These are phyloP conservation scores for Frankliniella intonsa DNA, from an alignment of 2,888 invertebrate genomes.

Conservation along the genomic window DNA sequence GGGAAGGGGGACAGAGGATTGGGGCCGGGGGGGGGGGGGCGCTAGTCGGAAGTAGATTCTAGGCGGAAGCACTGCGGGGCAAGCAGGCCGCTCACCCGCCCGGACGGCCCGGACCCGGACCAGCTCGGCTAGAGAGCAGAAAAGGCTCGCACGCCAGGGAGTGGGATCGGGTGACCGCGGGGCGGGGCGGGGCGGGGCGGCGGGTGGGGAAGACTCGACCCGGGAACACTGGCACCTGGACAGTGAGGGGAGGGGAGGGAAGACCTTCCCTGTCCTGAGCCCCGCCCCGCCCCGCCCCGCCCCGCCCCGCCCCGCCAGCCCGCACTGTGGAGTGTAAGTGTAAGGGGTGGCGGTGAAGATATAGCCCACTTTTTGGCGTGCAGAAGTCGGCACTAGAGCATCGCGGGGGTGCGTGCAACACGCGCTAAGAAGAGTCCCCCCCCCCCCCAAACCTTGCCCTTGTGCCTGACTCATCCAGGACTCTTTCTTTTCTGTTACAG, in stretches of 20 bases:
- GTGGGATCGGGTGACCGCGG: not conserved
- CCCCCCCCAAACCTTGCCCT: too few relatives aligned
- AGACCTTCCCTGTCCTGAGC: not conserved
- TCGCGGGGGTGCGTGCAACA: too few relatives aligned
- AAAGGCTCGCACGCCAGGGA: not conserved
- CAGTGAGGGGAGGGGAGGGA: not conserved
- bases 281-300: too few relatives aligned
- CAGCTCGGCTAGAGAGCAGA: not conserved
- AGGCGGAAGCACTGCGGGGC: not conserved
- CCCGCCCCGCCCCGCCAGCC: not conserved
- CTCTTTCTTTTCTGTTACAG: constrained; percentile 54
- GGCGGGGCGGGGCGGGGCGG: not conserved
- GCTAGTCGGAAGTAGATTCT: not conserved
- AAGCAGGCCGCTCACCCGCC: not conserved
- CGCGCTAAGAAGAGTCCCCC: too few relatives aligned
- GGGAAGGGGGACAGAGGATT: too few relatives aligned
- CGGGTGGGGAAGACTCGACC: not conserved
- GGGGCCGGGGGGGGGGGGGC: too few relatives aligned
- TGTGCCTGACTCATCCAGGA: not conserved
- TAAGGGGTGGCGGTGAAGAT: not conserved
- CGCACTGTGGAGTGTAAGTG: not conserved
- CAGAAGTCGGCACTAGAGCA: too few relatives aligned
- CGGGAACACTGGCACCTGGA: not conserved
- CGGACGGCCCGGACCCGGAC: not conserved
- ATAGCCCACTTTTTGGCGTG: not conserved